Conservation (phyloP, 2,888 invertebrate species). For the Hermodice carunculata region DNA sequence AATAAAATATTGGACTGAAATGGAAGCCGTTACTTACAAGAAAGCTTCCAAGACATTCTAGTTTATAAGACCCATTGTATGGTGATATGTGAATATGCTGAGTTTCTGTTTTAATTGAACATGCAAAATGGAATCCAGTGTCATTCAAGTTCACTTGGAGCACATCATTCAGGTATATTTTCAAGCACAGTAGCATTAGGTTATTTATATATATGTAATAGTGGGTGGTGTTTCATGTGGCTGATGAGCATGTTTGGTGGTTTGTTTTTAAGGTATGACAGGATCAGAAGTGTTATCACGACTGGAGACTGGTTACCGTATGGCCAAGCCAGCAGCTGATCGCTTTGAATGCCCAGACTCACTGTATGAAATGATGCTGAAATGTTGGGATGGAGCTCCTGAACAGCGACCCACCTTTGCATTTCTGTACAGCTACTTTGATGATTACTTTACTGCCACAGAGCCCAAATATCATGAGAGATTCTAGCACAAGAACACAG, state of each 20-base stretch:
- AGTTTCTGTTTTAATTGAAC: too few relatives aligned
- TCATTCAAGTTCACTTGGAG: too few relatives aligned
- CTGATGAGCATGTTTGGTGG: background rate
- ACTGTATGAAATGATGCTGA: slow-evolving; percentile 85
- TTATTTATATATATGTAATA: too few relatives aligned
- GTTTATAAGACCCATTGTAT: too few relatives aligned
- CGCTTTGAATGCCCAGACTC: slow-evolving; percentile 82
- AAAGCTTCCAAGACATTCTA: too few relatives aligned
- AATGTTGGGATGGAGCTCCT: slow-evolving; percentile 74
- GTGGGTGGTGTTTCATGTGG: background rate
- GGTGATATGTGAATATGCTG: too few relatives aligned
- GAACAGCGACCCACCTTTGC: slow-evolving; percentile 98
- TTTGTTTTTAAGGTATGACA: slow-evolving; percentile 21
- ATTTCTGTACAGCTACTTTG: slow-evolving; percentile 73
- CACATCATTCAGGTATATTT: too few relatives aligned
- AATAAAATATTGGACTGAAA: too few relatives aligned
- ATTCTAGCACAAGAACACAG: too few relatives aligned
- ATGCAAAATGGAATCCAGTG: too few relatives aligned
- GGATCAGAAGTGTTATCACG: slow-evolving; percentile 79
- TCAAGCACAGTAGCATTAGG: too few relatives aligned
- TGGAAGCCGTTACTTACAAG: too few relatives aligned
- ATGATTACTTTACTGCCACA: slow-evolving; percentile 62
- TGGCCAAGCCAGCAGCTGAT: slow-evolving; percentile 86
- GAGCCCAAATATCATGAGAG: slow-evolving; percentile 70
- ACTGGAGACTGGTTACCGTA: slow-evolving; percentile 95